Conservation (phyloP, 2,113 vertebrate genomes). For the Poeciliopsis turrubarensis region DNA sequence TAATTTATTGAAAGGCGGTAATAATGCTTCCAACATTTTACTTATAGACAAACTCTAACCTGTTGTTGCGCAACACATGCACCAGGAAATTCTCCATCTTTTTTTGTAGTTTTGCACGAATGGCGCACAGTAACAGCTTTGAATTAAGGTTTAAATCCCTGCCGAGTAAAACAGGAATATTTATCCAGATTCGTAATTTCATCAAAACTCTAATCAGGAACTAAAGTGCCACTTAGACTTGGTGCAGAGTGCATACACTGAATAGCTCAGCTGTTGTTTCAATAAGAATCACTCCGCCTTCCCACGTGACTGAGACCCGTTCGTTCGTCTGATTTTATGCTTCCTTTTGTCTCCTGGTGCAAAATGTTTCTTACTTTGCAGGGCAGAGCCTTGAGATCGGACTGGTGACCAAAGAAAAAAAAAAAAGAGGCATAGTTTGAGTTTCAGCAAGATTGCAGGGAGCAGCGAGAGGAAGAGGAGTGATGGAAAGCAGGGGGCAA, state of each 20-base stretch:
- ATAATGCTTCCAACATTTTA: too few relatives aligned
- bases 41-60: not conserved
- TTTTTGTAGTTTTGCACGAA: not conserved
- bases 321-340: not conserved
- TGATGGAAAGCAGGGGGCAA: not conserved
- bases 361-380: slow-evolving; percentile 39
- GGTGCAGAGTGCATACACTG: slow-evolving; percentile 6
- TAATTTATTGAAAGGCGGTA: too few relatives aligned
- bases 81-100: not conserved
- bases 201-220: not conserved
- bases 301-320: slow-evolving; percentile 5
- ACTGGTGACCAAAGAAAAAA: slow-evolving; percentile 3
- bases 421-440: slow-evolving; percentile 18
- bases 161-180: not conserved
- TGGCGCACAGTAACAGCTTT: too few relatives aligned
- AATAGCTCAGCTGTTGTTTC: slow-evolving; percentile 4
- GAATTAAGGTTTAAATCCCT: not conserved
- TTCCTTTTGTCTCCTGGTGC: slow-evolving; percentile 24
- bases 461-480: not conserved
- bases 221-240: not conserved
- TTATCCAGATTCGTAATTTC: not conserved
- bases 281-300: slow-evolving; percentile 2
- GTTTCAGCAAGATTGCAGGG: slow-evolving; percentile 16
- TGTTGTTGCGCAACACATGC: not conserved
- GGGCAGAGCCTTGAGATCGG: slow-evolving; percentile 24